Conservation (phyloP, 2,888 invertebrate species). For the Hipparchia semele region DNA sequence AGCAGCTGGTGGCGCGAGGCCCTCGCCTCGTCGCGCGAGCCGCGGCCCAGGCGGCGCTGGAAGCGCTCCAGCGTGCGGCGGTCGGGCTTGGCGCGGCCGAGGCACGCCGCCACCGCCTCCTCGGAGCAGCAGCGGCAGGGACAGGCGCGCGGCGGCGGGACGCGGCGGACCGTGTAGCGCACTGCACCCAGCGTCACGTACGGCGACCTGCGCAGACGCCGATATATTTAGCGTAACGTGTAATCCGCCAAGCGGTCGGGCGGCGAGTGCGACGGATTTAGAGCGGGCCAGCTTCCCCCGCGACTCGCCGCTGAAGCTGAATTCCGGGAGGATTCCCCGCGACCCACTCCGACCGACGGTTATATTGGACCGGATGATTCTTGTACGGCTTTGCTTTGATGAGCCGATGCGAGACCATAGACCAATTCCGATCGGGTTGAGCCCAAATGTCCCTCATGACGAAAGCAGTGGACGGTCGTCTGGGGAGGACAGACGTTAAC, state of each 20-base stretch:
- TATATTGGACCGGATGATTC: constrained; percentile 68
- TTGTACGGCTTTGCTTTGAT: constrained; percentile 54
- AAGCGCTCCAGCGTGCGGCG: constrained; percentile 91
- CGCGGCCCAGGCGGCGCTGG: constrained; percentile 89
- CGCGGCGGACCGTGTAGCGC: constrained; percentile 87
- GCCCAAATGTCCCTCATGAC: neutral
- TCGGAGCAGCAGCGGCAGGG: constrained; percentile 82
- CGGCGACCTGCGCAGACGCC: constrained; percentile 74
- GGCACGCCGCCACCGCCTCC: constrained; percentile 81
- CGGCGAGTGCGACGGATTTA: constrained; percentile 79
- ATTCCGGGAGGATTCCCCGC: constrained; percentile 80
- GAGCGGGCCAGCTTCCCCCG: constrained; percentile 71
- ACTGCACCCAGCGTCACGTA: constrained; percentile 88
- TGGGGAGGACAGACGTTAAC: constrained; percentile 31
- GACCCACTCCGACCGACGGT: constrained; percentile 68
- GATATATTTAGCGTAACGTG: constrained; percentile 63
- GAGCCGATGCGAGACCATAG: constrained; percentile 43
- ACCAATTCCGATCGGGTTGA: constrained; percentile 9
- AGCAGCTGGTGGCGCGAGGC: constrained; percentile 86
- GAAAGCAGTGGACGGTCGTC: neutral
- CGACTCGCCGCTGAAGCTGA: constrained; percentile 66
- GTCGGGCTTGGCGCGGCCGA: constrained; percentile 78
- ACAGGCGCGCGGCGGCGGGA: constrained; percentile 84
- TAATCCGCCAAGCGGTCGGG: constrained; percentile 69
- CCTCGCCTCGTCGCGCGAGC: constrained; percentile 72